These are phyloP conservation scores for Ceratina australensis DNA, from an alignment of 1,140 invertebrate genomes.

Conservation along the genomic window DNA sequence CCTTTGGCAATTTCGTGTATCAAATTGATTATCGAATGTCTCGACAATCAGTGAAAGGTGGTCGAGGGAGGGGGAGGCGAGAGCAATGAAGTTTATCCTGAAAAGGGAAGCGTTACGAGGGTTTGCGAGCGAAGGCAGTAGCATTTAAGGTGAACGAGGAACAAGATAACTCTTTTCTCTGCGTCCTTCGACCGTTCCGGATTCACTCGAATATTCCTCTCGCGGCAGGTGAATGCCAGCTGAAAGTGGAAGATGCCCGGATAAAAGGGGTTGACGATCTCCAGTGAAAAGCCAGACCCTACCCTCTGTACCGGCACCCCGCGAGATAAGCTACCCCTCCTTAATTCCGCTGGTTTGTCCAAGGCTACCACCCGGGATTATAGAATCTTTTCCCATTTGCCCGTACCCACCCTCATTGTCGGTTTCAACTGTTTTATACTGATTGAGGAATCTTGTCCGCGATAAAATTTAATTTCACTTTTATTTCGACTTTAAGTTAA, in stretches of 20 bases:
- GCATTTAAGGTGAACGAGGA: slow-evolving; percentile 26
- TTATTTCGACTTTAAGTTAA: no score
- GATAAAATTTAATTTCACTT: no score
- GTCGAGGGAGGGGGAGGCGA: no score
- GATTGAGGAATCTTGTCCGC: no score
- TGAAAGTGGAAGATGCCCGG: slow-evolving; percentile 42
- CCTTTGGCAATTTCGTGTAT: no score
- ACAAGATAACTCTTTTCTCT: slow-evolving; percentile 44
- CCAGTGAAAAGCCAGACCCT: slow-evolving; percentile 46
- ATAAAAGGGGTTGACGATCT: slow-evolving; percentile 52
- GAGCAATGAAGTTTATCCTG: slow-evolving; percentile 20
- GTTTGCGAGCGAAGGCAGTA: neutral
- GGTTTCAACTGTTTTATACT: neutral
- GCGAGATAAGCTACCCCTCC: slow-evolving; percentile 29
- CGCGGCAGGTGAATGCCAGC: slow-evolving; percentile 41
- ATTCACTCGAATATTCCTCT: slow-evolving; percentile 41
- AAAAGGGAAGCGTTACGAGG: neutral
- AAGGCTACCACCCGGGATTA: slow-evolving; percentile 45
- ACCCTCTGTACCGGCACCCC: neutral
- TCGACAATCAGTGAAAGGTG: neutral
- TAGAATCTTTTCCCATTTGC: slow-evolving; percentile 43
- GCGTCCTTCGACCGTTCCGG: slow-evolving; percentile 30
- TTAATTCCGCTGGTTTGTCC: slow-evolving; percentile 56
- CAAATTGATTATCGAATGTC: no score
- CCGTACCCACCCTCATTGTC: slow-evolving; percentile 2